Conservation (phyloP, 2,113 vertebrate genomes). For the Catharus bicknelli region DNA sequence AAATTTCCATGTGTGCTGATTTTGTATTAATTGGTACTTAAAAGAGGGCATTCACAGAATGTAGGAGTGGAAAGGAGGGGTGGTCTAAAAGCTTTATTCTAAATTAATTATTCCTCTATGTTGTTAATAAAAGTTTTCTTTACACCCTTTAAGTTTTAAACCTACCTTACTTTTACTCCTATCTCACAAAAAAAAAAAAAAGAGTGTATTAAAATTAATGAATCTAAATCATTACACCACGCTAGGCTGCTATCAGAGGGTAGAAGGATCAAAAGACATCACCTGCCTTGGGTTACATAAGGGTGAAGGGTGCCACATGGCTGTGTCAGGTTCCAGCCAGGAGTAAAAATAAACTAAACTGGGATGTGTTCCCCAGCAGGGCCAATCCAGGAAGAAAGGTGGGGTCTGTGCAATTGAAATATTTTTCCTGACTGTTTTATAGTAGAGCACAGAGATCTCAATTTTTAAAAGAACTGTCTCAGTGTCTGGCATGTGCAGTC, state of each 20-base stretch:
- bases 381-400: neutral
- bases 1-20: neutral
- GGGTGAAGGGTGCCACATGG: constrained; percentile 31
- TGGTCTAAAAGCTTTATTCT: too few species aligned
- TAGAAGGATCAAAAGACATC: constrained; percentile 1
- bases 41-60: too few species aligned
- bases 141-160: too few species aligned
- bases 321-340: constrained; percentile 53
- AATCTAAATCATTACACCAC: too few species aligned
- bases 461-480: neutral
- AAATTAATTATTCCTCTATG: too few species aligned
- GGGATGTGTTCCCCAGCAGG: neutral
- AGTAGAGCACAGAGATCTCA: neutral
- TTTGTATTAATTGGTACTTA: too few species aligned
- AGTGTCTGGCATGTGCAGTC: neutral
- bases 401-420: neutral
- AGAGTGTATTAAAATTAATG: too few species aligned
- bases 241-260: neutral
- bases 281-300: constrained; percentile 21
- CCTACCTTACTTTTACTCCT: too few species aligned
- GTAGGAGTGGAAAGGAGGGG: too few species aligned
- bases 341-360: constrained; percentile 69
- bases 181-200: too few species aligned
- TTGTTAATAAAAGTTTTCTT: too few species aligned
- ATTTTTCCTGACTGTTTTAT: neutral